Evolutionary conservation across 2,888 invertebrate species (phyloP), one percentile per base, ranked within the genome.

Genomic region (Serrognathus titanus): DNA sequence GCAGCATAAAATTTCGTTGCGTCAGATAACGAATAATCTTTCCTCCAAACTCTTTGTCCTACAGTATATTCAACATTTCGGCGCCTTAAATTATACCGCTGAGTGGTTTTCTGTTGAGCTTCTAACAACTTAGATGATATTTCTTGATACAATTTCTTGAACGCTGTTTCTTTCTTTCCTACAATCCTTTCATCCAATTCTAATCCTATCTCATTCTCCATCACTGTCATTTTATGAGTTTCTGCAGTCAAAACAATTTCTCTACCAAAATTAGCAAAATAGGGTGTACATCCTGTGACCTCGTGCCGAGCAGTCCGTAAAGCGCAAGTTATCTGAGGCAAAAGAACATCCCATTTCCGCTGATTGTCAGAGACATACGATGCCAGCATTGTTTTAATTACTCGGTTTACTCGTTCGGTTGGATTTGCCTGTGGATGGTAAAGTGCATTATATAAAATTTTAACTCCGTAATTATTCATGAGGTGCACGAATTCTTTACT

Each of bases 361-460:
- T 69, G 66, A 38, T 66, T 56, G 10, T 58, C 43, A 9, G 13
- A 41, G 16, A 58, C 53, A 13, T 59, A 60, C 8, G 51, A 47
- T 5, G 49, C 49, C 20, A 62, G 46, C 59, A 60, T 57, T 7
- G 61, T 56, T 46, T 60, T 57, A 4, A 55, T 47, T 1, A 48
- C 47, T n/a, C 50, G n/a, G 43, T 62, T 60, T 3, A 57, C 48
- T 10, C 60, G 37, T 53, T 62, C 62, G 0, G 55, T 50, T 9
- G 57, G 54, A 48, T 62, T 60, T 2, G 57, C 49, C 41, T 53
- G 53, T 0, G 72, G 70, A 24, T 69, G 65, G 51, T 24, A 24
- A 24, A 24, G 5, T 5, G 24, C 24, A 24, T 24, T 24, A 50
- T 51, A 61, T 6, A 46, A 47, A n/a, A 64, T 52, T 20, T 54